Conservation (phyloP, 2,888 invertebrate genomes). For the Drosophila nr. fundita region DNA sequence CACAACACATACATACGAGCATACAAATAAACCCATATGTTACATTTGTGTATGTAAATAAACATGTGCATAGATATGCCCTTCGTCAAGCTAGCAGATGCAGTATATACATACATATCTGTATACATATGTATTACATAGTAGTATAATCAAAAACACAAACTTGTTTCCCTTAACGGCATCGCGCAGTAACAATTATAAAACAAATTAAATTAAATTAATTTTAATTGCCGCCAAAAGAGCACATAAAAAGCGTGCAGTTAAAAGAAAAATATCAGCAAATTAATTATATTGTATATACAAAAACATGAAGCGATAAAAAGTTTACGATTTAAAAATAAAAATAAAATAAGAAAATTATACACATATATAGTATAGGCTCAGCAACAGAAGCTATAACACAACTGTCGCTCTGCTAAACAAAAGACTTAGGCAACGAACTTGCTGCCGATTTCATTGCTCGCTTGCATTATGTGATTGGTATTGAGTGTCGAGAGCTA, state of each 20-base stretch:
- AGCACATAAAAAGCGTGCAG: constrained; percentile 76
- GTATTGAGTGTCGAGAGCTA: constrained; percentile 37
- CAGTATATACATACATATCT: constrained; percentile 7
- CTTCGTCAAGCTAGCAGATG: constrained; percentile 45
- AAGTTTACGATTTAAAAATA: constrained; percentile 66
- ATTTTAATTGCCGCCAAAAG: constrained; percentile 76
- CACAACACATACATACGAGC: constrained; percentile 41
- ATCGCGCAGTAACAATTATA: constrained; percentile 60
- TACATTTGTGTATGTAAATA: constrained; percentile 37
- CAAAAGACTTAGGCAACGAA: constrained; percentile 81
- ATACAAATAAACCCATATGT: constrained; percentile 2
- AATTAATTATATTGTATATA: constrained; percentile 77
- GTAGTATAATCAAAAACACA: constrained; percentile 63
- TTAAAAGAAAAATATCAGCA: constrained; percentile 74
- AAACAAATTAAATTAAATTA: constrained; percentile 77
- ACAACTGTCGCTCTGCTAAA: constrained; percentile 40
- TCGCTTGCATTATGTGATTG: constrained; percentile 32
- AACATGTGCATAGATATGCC: constrained; percentile 51
- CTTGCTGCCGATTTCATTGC: constrained; percentile 63
- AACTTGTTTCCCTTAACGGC: constrained; percentile 64
- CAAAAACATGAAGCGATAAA: constrained; percentile 72
- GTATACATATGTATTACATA: constrained; percentile 3
- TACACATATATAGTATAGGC: constrained; percentile 14
- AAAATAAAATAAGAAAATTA: constrained; percentile 29
- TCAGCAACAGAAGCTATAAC: constrained; percentile 53